A percentile compares a stretch with the other conserved stretches of the same genome.
phyloP scores from a whole-genome alignment of 2,113 vertebrate genomes.

The Panthera leo region DNA sequence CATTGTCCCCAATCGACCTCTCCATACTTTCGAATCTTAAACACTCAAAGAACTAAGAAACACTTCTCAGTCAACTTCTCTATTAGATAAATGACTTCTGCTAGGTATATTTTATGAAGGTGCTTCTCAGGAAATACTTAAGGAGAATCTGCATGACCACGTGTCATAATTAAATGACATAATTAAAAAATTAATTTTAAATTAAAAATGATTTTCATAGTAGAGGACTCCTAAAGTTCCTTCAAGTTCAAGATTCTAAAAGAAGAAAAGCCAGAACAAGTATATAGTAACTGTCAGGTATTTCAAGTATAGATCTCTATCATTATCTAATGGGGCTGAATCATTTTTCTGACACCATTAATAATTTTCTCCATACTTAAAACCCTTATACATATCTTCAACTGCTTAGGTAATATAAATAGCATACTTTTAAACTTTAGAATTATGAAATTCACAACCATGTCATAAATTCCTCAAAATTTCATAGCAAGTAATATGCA shows the following conservation, averaged over 20 bases:
- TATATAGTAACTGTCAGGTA: not conserved
- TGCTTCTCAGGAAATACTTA: slow-evolving; percentile 18
- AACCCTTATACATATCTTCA: slow-evolving; percentile 42
- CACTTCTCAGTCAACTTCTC: slow-evolving; percentile 40
- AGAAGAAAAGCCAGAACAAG: slow-evolving; percentile 3
- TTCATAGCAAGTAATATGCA: slow-evolving; percentile 41
- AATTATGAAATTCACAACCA: slow-evolving; percentile 38
- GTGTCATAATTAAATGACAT: not conserved
- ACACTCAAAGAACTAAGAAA: not conserved
- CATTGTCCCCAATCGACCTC: not conserved
- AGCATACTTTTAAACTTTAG: not conserved
- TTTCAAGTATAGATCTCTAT: not conserved
- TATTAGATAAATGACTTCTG: slow-evolving; percentile 23
- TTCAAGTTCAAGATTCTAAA: slow-evolving; percentile 47
- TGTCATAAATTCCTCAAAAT: slow-evolving; percentile 45
- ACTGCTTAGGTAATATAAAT: slow-evolving; percentile 20
- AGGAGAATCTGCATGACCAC: slow-evolving; percentile 36
- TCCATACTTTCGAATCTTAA: slow-evolving; percentile 40
- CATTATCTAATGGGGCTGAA: not conserved
- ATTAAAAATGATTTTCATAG: slow-evolving; percentile 44
- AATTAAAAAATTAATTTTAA: not conserved
- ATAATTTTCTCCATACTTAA: slow-evolving; percentile 19
- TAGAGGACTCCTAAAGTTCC: not conserved
- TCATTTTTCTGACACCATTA: not conserved
- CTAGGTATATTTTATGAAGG: not conserved